These are phyloP conservation scores for Neoscelio sp. DNA, from an alignment of 2,888 invertebrate species.

Conservation along the genomic window DNA sequence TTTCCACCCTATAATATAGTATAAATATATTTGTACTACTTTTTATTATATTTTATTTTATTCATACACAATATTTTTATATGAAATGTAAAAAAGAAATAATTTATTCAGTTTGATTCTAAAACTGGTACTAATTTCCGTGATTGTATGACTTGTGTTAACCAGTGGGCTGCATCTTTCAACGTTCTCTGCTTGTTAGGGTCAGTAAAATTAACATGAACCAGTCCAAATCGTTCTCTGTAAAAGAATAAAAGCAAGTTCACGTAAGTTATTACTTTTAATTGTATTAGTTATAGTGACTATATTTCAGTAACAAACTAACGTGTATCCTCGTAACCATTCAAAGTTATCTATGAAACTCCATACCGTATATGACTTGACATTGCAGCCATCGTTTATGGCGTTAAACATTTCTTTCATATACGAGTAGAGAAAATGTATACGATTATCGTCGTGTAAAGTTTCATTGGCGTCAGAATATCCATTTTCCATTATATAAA, in stretches of 20 bases:
- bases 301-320: too few relatives aligned
- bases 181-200: constrained; percentile 86
- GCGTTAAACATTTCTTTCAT: constrained; percentile 57
- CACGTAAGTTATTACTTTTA: not conserved
- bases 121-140: constrained; percentile 78
- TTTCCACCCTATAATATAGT: too few relatives aligned
- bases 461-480: constrained; percentile 73
- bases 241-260: constrained; percentile 73
- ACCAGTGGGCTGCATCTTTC: constrained; percentile 86
- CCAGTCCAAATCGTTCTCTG: constrained; percentile 88
- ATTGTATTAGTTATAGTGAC: too few relatives aligned
- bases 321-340: constrained; percentile 86
- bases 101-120: too few relatives aligned
- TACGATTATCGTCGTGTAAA: constrained; percentile 45
- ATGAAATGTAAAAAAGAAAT: too few relatives aligned
- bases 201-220: constrained; percentile 87
- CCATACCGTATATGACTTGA: constrained; percentile 85
- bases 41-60: too few relatives aligned
- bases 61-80: too few relatives aligned
- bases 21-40: too few relatives aligned
- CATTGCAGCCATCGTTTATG: constrained; percentile 77
- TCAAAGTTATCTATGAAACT: constrained; percentile 87
- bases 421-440: constrained; percentile 32
- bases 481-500: constrained; percentile 82
- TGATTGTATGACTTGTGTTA: constrained; percentile 84